These are phyloP conservation scores for Andrena haemorrhoa DNA, from an alignment of 2,888 invertebrate genomes.

Conservation along the genomic window DNA sequence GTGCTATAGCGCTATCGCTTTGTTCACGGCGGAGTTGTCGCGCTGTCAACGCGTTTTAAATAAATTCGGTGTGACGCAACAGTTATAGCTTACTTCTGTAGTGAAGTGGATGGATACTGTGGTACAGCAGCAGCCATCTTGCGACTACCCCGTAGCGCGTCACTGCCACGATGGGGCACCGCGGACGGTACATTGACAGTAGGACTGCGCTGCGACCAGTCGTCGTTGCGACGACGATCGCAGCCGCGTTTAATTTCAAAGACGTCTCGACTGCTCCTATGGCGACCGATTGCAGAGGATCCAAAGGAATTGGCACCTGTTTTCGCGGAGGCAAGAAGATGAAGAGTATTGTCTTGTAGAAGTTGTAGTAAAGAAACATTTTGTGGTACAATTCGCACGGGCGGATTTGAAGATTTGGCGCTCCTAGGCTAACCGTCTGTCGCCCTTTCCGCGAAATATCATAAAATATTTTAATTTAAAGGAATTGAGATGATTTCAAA, in stretches of 20 bases:
- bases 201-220: slow-evolving; percentile 88
- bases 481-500: too few relatives aligned
- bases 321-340: background rate
- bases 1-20: background rate
- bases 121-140: slow-evolving; percentile 88
- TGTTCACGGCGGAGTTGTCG: slow-evolving; percentile 76
- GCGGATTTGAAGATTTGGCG: too few relatives aligned
- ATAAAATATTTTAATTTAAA: too few relatives aligned
- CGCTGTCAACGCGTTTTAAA: slow-evolving; percentile 6
- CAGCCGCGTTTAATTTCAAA: slow-evolving; percentile 89
- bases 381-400: too few relatives aligned
- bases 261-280: slow-evolving; percentile 91
- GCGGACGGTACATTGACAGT: slow-evolving; percentile 89
- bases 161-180: slow-evolving; percentile 90
- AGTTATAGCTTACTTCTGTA: slow-evolving; percentile 86
- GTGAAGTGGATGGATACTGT: slow-evolving; percentile 89
- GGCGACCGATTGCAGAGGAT: slow-evolving; percentile 89
- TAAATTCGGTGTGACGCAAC: background rate
- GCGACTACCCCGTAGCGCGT: slow-evolving; percentile 88
- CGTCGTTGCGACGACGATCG: slow-evolving; percentile 89
- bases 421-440: too few relatives aligned
- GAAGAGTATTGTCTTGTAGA: too few relatives aligned
- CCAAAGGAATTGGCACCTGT: slow-evolving; percentile 86
- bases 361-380: too few relatives aligned
- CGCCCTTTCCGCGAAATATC: too few relatives aligned